These are phyloP conservation scores for Ochropleura leucogaster DNA, from an alignment of 2,888 invertebrate species.

Conservation along the genomic window DNA sequence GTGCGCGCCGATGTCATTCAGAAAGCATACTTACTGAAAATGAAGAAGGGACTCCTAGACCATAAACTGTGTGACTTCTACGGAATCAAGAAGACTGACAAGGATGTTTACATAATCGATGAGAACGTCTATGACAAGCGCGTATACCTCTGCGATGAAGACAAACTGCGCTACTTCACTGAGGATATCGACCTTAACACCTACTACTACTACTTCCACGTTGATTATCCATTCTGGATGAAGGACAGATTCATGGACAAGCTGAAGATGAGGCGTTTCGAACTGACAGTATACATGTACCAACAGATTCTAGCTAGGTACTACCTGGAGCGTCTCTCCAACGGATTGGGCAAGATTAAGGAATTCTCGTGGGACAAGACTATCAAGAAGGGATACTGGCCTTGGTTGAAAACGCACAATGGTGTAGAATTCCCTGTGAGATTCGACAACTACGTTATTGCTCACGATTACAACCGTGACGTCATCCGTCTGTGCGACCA, in stretches of 20 bases:
- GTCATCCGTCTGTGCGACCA: slow-evolving; percentile 78
- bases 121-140: slow-evolving; percentile 92
- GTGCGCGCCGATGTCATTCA: slow-evolving; percentile 92
- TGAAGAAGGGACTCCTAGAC: slow-evolving; percentile 86
- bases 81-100: slow-evolving; percentile 87
- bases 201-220: slow-evolving; percentile 91
- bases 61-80: slow-evolving; percentile 88
- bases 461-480: slow-evolving; percentile 77
- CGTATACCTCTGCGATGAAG: slow-evolving; percentile 89
- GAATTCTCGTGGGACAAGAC: slow-evolving; percentile 86
- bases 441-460: slow-evolving; percentile 82
- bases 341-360: slow-evolving; percentile 84
- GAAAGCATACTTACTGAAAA: slow-evolving; percentile 88
- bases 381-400: slow-evolving; percentile 89
- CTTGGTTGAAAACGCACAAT: slow-evolving; percentile 89
- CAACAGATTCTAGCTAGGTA: slow-evolving; percentile 92
- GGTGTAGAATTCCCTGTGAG: slow-evolving; percentile 90
- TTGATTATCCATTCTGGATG: slow-evolving; percentile 92
- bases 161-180: slow-evolving; percentile 92
- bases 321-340: slow-evolving; percentile 89
- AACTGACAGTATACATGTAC: slow-evolving; percentile 91
- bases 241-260: slow-evolving; percentile 83
- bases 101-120: slow-evolving; percentile 91
- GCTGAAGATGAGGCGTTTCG: slow-evolving; percentile 85
- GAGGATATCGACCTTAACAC: slow-evolving; percentile 92